phyloP scores from a whole-genome alignment of 2,888 invertebrate species.

The Volucella inanis region DNA sequence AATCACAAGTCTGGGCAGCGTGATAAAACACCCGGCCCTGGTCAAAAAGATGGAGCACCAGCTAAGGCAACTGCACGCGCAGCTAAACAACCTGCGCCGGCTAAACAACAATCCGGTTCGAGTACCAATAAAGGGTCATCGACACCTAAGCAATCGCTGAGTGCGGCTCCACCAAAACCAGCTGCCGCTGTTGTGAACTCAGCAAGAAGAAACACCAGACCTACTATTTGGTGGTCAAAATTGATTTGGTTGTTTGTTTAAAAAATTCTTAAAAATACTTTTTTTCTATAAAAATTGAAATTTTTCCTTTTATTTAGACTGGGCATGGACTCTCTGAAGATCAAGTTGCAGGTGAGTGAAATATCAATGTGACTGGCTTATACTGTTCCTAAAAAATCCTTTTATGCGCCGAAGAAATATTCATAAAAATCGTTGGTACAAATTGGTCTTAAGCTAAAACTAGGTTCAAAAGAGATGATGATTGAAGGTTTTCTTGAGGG shows the following conservation, averaged over 20 bases:
- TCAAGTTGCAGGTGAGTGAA: constrained; percentile 91
- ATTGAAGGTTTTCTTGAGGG: background rate
- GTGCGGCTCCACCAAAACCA: constrained; percentile 69
- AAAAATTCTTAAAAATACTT: background rate
- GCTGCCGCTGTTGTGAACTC: constrained; percentile 84
- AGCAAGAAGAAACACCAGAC: constrained; percentile 90
- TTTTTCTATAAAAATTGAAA: background rate
- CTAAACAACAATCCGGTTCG: constrained; percentile 84
- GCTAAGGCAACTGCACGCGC: constrained; percentile 86
- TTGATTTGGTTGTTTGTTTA: constrained; percentile 87
- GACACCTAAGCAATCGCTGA: constrained; percentile 75
- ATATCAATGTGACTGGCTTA: background rate
- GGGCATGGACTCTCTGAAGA: constrained; percentile 95
- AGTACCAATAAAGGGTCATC: constrained; percentile 75
- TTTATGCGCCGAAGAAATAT: too few relatives aligned
- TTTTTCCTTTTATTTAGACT: constrained; percentile 85
- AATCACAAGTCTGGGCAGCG: constrained; percentile 84
- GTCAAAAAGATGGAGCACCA: constrained; percentile 84
- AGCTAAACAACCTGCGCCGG: constrained; percentile 85
- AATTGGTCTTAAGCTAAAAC: too few relatives aligned
- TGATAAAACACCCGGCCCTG: constrained; percentile 84
- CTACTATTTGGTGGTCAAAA: constrained; percentile 91
- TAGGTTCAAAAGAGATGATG: too few relatives aligned
- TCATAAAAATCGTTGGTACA: too few relatives aligned
- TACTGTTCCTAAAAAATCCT: too few relatives aligned